A percentile compares a stretch with the other conserved stretches of the same genome.
Evolutionary conservation across 2,113 vertebrate species (phyloP).

Genomic region (Anolis sagrei): DNA sequence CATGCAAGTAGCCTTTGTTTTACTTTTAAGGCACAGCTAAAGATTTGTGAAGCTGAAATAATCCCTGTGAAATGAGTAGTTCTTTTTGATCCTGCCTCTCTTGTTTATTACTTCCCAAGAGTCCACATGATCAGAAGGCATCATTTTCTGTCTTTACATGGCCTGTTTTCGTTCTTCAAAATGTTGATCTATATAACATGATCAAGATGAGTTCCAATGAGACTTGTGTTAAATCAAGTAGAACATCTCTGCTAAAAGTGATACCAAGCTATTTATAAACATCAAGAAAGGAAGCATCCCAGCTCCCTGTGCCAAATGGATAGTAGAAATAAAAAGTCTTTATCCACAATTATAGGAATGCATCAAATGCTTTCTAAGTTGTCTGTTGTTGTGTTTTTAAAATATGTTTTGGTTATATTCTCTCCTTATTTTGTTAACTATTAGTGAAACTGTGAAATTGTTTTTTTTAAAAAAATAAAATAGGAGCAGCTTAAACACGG

Average conservation of each 20-base stretch:
- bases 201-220: neutral
- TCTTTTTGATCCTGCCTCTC: neutral
- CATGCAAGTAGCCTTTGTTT: neutral
- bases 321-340: no score
- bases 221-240: neutral
- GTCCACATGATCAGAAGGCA: neutral
- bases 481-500: no score
- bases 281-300: neutral
- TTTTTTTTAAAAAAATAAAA: no score
- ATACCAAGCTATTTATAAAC: neutral
- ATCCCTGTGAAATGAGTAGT: fast-evolving
- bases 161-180: neutral
- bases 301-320: neutral
- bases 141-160: no score
- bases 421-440: no score
- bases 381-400: no score
- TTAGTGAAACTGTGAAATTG: no score
- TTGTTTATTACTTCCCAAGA: neutral
- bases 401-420: no score
- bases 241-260: neutral
- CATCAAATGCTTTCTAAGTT: neutral
- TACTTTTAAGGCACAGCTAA: neutral
- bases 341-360: conserved; percentile 3
- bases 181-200: conserved; percentile 3
- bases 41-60: neutral